Conservation (phyloP, 2,113 vertebrate species). For the Coregonus clupeaformis region DNA sequence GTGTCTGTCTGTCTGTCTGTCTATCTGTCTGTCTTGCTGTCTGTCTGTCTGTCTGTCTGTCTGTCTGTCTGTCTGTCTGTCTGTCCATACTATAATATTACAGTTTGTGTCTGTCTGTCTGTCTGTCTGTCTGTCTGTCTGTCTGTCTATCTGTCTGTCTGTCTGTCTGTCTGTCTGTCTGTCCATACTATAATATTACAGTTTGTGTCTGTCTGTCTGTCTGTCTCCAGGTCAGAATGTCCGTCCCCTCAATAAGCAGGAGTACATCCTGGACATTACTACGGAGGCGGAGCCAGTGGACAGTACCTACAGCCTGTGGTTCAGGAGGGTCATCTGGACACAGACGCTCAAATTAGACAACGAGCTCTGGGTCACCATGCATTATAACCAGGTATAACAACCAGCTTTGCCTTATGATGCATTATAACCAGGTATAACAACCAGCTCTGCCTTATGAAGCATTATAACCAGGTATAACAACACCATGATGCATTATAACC, state of each 20-base stretch:
- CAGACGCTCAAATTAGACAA: conserved; percentile 93
- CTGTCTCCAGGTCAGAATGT: conserved; percentile 85
- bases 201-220: neutral
- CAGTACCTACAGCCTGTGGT: conserved; percentile 87
- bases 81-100: neutral
- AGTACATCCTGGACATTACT: conserved; percentile 89
- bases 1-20: no score
- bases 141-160: no score
- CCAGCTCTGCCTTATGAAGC: conserved; percentile 10
- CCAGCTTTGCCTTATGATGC: neutral
- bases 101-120: no score
- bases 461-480: neutral
- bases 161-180: conserved; percentile 4
- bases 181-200: neutral
- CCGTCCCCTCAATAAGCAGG: conserved; percentile 82
- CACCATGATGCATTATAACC: neutral
- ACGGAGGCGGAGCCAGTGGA: conserved; percentile 82
- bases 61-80: conserved; percentile 8
- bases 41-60: neutral
- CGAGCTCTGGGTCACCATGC: conserved; percentile 82
- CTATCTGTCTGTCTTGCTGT: neutral
- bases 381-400: neutral
- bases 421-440: conserved; percentile 43
- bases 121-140: no score
- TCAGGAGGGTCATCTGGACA: conserved; percentile 89